Conservation (phyloP, 2,797 vertebrate species). For the Sphenodon punctatus region DNA sequence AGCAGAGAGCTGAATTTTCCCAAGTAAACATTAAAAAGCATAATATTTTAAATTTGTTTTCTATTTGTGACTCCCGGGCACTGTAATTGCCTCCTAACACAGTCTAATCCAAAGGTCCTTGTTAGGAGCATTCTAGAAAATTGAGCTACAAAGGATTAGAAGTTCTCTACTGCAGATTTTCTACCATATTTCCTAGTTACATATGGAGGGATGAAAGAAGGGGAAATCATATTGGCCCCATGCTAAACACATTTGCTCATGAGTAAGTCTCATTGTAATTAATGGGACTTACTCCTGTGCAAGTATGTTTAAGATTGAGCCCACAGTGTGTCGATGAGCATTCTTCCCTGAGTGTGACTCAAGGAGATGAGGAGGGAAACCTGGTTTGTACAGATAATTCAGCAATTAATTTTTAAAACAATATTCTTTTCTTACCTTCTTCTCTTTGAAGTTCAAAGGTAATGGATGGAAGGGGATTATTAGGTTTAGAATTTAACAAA, state of each 20-base stretch:
- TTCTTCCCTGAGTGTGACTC: neutral
- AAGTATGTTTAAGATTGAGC: too few relatives aligned
- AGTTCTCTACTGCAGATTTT: neutral
- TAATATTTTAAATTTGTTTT: neutral
- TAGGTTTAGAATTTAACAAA: neutral
- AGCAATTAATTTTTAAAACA: neutral
- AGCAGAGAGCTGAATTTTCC: neutral
- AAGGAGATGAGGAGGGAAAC: neutral
- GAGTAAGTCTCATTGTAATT: too few relatives aligned
- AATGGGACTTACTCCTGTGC: too few relatives aligned
- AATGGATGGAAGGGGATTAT: neutral
- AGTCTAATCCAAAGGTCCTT: neutral
- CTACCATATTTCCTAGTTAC: neutral
- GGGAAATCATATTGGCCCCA: too few relatives aligned
- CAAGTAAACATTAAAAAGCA: neutral
- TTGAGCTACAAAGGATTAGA: neutral
- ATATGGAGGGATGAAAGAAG: neutral
- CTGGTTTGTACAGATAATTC: neutral
- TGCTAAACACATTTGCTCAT: too few relatives aligned
- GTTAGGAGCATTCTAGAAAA: neutral
- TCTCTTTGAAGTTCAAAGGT: neutral
- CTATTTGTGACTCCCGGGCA: neutral
- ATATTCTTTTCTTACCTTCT: neutral
- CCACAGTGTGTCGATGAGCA: neutral
- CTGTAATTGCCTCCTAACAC: neutral